Evolutionary conservation across 2,888 invertebrate genomes (phyloP).

Genomic region (Lithophane semibrunnea): DNA sequence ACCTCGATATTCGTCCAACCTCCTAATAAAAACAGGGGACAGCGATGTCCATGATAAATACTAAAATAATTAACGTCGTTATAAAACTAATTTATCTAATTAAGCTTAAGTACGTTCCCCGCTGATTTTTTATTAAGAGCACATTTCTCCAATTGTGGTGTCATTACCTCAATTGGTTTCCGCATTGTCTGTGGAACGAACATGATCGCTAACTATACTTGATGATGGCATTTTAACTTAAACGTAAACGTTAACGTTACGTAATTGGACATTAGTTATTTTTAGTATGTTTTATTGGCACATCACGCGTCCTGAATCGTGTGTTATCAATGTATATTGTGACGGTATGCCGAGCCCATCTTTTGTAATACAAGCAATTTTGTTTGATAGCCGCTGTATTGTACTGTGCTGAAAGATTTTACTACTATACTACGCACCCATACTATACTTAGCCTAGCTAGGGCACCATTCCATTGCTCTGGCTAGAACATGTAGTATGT

Average conservation of each 20-base stretch:
- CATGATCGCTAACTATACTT: constrained; percentile 53
- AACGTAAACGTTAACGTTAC: constrained; percentile 50
- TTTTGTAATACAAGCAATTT: constrained; percentile 51
- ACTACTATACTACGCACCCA: constrained; percentile 15
- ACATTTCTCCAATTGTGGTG: constrained; percentile 71
- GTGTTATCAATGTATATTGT: constrained; percentile 64
- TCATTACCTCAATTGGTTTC: constrained; percentile 67
- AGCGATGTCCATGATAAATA: constrained; percentile 4
- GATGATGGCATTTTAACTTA: constrained; percentile 51
- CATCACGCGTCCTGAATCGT: constrained; percentile 62
- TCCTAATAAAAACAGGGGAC: background rate
- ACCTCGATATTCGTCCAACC: background rate
- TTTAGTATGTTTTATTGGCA: constrained; percentile 59
- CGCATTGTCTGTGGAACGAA: constrained; percentile 48
- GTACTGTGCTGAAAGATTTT: constrained; percentile 41
- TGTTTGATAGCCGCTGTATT: constrained; percentile 43
- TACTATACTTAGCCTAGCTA: background rate
- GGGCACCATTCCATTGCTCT: background rate
- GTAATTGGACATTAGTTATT: constrained; percentile 40
- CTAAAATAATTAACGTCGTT: constrained; percentile 49
- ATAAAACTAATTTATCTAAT: constrained; percentile 65
- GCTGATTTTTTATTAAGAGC: constrained; percentile 74
- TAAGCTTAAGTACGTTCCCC: constrained; percentile 73
- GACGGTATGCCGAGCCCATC: constrained; percentile 57
- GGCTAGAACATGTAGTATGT: too few species aligned